A percentile compares a stretch with the other conserved stretches of the same genome.
Evolutionary conservation across 2,113 vertebrate species (phyloP).

Genomic region (Semicossyphus pulcher): DNA sequence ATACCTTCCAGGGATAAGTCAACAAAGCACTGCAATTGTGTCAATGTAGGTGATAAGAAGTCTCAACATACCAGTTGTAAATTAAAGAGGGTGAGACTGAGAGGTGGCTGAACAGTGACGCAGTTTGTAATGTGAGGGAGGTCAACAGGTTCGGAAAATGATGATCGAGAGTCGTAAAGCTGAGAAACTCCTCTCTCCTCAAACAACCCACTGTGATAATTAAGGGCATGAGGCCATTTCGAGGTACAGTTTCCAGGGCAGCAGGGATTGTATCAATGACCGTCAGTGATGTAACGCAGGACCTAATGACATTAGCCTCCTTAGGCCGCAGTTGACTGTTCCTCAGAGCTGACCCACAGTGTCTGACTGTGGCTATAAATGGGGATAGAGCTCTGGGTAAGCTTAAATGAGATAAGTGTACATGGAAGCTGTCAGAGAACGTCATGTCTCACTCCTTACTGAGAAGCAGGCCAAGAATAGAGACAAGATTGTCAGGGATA

Average conservation of each 20-base stretch:
- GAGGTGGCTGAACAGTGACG: background rate
- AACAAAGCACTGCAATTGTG: slow-evolving; percentile 45
- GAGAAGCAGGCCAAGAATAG: slow-evolving; percentile 73
- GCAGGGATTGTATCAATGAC: slow-evolving; percentile 26
- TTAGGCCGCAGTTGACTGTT: slow-evolving; percentile 49
- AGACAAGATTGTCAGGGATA: slow-evolving; percentile 70
- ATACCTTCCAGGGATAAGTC: slow-evolving; percentile 36
- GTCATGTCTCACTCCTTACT: slow-evolving; percentile 62
- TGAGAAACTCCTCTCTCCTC: background rate
- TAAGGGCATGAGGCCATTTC: slow-evolving; percentile 38
- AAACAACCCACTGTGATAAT: slow-evolving; percentile 21
- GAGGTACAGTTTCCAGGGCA: slow-evolving; percentile 28
- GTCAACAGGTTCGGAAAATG: slow-evolving; percentile 9
- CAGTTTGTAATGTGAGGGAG: background rate
- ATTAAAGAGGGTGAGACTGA: slow-evolving; percentile 2
- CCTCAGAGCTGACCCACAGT: slow-evolving; percentile 40
- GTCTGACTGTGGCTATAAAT: slow-evolving; percentile 53
- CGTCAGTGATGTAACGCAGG: slow-evolving; percentile 19
- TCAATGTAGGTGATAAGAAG: slow-evolving; percentile 47
- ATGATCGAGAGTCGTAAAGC: background rate
- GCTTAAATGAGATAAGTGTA: slow-evolving; percentile 74
- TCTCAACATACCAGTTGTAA: slow-evolving; percentile 5
- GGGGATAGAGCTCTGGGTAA: slow-evolving; percentile 52
- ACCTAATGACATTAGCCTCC: slow-evolving; percentile 69
- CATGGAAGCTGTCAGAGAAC: slow-evolving; percentile 58